Evolutionary conservation across 2,888 invertebrate genomes (phyloP).

Genomic region (Lithosia quadra): DNA sequence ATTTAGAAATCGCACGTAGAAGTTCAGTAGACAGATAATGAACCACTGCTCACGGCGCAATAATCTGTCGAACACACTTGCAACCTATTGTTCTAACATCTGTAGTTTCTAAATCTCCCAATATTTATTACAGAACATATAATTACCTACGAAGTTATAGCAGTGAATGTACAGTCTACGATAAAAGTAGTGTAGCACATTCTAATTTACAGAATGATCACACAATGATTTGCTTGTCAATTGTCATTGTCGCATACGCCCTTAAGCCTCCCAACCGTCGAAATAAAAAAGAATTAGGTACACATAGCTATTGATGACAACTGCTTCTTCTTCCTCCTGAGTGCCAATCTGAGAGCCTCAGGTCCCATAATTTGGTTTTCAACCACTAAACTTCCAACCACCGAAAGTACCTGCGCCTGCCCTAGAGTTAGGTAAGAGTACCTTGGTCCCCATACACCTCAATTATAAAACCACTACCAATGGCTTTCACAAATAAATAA

Average conservation of each 20-base stretch:
- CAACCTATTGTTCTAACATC: constrained; percentile 11
- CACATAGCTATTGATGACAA: not conserved
- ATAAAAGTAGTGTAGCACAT: not conserved
- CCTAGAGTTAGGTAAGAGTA: too few relatives aligned
- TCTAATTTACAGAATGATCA: not conserved
- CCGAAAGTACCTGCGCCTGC: too few relatives aligned
- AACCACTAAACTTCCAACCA: too few relatives aligned
- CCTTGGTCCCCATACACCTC: too few relatives aligned
- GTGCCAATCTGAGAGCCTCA: too few relatives aligned
- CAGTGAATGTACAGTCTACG: not conserved
- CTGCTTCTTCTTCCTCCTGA: too few relatives aligned
- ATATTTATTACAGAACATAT: constrained; percentile 16
- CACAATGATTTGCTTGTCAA: too few relatives aligned
- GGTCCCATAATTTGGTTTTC: too few relatives aligned
- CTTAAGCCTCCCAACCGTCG: too few relatives aligned
- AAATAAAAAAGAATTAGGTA: not conserved
- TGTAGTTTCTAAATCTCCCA: constrained; percentile 12
- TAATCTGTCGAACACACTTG: constrained; percentile 8
- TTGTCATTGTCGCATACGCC: too few relatives aligned
- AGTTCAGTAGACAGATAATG: constrained; percentile 21
- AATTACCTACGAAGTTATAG: constrained; percentile 14
- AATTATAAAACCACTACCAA: too few relatives aligned
- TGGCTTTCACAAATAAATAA: too few relatives aligned
- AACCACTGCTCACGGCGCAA: constrained; percentile 2
- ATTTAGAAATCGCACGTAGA: constrained; percentile 38